phyloP scores from a whole-genome alignment of 2,797 vertebrate species.

The Amazona ochrocephala region DNA sequence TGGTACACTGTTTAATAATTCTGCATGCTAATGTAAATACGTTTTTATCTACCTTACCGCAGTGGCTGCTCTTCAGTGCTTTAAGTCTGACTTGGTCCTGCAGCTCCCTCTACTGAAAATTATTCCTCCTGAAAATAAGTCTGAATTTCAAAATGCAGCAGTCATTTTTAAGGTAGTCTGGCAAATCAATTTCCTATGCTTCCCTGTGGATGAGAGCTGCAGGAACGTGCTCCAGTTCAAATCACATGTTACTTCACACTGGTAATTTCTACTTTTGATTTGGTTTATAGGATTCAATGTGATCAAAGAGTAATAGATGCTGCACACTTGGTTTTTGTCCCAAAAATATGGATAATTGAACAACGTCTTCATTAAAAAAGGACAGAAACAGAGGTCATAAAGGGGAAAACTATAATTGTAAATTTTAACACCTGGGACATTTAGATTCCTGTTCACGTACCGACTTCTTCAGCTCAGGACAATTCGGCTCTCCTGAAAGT shows the following conservation, averaged over 20 bases:
- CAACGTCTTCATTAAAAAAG: neutral
- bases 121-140: neutral
- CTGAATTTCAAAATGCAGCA: neutral
- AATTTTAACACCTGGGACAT: neutral
- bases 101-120: constrained; percentile 75
- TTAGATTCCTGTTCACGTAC: neutral
- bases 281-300: neutral
- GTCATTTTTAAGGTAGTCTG: constrained; percentile 48
- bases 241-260: neutral
- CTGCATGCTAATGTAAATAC: constrained; percentile 18
- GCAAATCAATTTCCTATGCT: neutral
- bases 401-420: neutral
- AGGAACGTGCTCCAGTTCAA: neutral
- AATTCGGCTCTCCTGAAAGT: neutral
- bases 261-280: constrained; percentile 4
- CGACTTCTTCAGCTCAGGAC: neutral
- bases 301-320: neutral
- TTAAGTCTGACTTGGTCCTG: constrained; percentile 42
- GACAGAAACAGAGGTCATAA: neutral
- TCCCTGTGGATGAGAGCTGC: neutral
- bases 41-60: constrained; percentile 35
- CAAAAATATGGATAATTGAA: neutral
- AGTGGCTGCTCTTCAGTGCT: neutral
- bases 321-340: neutral
- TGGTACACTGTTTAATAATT: constrained; percentile 15